phyloP scores from a whole-genome alignment of 2,113 vertebrate species.

The Cryptomyrus ogoouensis region DNA sequence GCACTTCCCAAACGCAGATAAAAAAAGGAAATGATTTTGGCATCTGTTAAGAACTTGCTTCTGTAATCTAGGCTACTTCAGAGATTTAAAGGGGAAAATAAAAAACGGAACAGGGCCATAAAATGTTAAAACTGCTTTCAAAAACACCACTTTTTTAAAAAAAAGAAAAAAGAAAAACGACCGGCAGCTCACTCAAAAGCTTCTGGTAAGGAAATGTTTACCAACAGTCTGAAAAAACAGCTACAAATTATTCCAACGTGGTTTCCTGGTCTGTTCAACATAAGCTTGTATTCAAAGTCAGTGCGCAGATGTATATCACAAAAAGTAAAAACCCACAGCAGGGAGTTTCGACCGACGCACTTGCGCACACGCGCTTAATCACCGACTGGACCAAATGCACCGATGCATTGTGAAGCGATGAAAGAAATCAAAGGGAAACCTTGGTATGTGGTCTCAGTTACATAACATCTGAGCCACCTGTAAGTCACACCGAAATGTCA shows the following conservation, averaged over 20 bases:
- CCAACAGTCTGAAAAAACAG: neutral
- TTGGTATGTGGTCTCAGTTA: neutral
- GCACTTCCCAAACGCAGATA: neutral
- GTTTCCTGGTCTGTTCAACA: neutral
- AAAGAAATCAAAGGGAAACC: neutral
- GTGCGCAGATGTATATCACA: neutral
- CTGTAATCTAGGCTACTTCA: neutral
- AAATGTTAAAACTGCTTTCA: neutral
- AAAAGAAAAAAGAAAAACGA: neutral
- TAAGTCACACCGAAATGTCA: conserved; percentile 14
- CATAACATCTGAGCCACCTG: neutral
- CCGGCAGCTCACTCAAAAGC: neutral
- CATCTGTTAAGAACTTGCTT: neutral
- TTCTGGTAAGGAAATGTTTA: neutral
- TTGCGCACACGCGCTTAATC: neutral
- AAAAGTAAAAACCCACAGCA: neutral
- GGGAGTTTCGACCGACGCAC: neutral
- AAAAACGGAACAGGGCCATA: neutral
- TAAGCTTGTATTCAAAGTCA: neutral
- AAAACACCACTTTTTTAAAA: neutral
- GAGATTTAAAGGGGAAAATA: neutral
- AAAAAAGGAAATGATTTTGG: neutral
- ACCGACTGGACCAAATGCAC: neutral
- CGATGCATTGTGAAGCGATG: neutral
- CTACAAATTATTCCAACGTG: neutral